Evolutionary conservation across 2,888 invertebrate species (phyloP), one percentile per base, ranked within the genome.

Genomic region (Phorcus lineatus): DNA sequence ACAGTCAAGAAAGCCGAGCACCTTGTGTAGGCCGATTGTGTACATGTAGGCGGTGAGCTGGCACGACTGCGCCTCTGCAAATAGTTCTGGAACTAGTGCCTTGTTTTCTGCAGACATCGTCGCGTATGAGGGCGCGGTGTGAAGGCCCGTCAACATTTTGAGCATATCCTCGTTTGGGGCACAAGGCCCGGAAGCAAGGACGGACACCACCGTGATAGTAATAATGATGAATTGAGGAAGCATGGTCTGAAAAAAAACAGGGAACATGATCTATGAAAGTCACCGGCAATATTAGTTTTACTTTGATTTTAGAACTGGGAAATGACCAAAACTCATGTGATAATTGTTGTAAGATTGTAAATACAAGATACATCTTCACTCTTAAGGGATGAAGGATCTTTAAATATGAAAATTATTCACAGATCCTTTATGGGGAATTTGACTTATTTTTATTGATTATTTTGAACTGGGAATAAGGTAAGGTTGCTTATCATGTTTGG

Each of bases 1-100:
- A 79, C 79, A 31, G 74, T 79, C 79, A 6, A 79, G 28, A 9
- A 79, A 47, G 31, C n/a, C 74, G n/a, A 79, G 70, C 40, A 79
- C 22, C 28, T 74, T 79, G n/a, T 74, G 40, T 22, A 57, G 74
- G 16, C 79, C 79, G 3, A 74, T 19, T 0, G 36, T 74, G 40
- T 74, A 36, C 22, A 79, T 74, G 47, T 79, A 79, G 22, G 74
- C 79, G 1, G 79, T 79, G 6, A 79, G 79, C 67, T 79, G 79
- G 57, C 79, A 79, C 19, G 74, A 70, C n/a, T 74, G 54, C 13
- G 74, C 57, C 55, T 74, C 79, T 1, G 74, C 74, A 17, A 79
- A 55, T 16, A 79, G 57, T n/a, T 79, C 79, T 16, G 79, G 53
- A 9, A 79, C 2, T 7, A 79, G 54, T 2, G 57, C 79, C 47